Conservation (phyloP, 2,888 invertebrate genomes). For the Hesperia comma region DNA sequence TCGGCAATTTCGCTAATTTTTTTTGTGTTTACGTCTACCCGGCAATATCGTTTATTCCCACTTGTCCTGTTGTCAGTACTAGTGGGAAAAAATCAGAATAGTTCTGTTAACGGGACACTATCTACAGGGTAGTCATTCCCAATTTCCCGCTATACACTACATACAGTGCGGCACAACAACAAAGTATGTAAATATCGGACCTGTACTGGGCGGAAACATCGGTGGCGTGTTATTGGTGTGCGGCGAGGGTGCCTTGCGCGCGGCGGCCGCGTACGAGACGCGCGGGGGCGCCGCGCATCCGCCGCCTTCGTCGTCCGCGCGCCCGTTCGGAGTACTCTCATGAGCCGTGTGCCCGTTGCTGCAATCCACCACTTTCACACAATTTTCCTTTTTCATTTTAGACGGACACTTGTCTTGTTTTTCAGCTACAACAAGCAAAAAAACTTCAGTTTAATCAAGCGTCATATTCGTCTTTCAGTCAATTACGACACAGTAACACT, state of each 20-base stretch:
- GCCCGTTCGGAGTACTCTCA: slow-evolving; percentile 69
- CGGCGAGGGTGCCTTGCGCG: slow-evolving; percentile 72
- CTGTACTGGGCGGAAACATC: slow-evolving; percentile 69
- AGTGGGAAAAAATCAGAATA: too few relatives aligned
- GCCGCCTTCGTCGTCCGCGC: slow-evolving; percentile 76
- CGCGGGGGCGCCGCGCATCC: slow-evolving; percentile 58
- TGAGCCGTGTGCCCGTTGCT: slow-evolving; percentile 69
- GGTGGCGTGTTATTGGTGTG: slow-evolving; percentile 64
- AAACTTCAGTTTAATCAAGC: slow-evolving; percentile 21
- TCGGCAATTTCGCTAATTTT: neutral
- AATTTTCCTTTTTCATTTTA: slow-evolving; percentile 74
- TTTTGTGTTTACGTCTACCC: too few relatives aligned
- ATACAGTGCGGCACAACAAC: slow-evolving; percentile 2
- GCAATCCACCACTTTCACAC: slow-evolving; percentile 60
- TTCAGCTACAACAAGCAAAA: slow-evolving; percentile 63
- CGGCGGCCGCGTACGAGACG: slow-evolving; percentile 77
- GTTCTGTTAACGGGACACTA: too few relatives aligned
- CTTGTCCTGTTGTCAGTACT: too few relatives aligned
- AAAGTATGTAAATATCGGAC: slow-evolving; percentile 47
- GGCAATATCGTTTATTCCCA: too few relatives aligned
- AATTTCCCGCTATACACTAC: neutral
- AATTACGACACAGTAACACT: neutral
- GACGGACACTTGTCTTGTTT: slow-evolving; percentile 67
- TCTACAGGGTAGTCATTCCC: neutral
- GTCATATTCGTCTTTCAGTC: slow-evolving; percentile 1